These are phyloP conservation scores for Drymonia ruficornis DNA, from an alignment of 2,888 invertebrate genomes.

Conservation along the genomic window DNA sequence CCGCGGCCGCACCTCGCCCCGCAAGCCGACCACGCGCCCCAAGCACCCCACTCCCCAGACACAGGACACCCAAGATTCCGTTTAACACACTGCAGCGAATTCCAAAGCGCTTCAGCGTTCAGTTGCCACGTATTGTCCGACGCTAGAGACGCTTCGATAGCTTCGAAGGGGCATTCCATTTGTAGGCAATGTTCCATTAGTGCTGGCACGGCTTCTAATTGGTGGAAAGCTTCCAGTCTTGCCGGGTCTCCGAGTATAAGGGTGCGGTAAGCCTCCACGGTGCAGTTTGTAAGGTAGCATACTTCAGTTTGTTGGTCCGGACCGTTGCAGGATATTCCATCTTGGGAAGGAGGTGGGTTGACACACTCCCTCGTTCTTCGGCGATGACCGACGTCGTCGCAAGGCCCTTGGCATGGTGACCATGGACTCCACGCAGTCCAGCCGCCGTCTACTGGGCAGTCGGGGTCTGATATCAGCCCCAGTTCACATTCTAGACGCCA, in stretches of 20 bases:
- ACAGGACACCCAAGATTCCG: constrained; percentile 79
- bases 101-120: constrained; percentile 72
- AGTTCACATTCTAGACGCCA: constrained; percentile 77
- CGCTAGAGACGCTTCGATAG: constrained; percentile 65
- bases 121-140: constrained; percentile 72
- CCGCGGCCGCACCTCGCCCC: constrained; percentile 73
- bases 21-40: constrained; percentile 72
- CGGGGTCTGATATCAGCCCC: constrained; percentile 62
- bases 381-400: constrained; percentile 73
- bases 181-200: constrained; percentile 73
- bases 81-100: constrained; percentile 79
- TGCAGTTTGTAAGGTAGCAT: constrained; percentile 73
- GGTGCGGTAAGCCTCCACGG: constrained; percentile 64
- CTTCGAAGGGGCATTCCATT: constrained; percentile 72
- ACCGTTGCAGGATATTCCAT: constrained; percentile 73
- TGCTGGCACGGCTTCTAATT: constrained; percentile 68
- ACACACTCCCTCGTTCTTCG: constrained; percentile 66
- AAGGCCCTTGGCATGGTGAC: constrained; percentile 74
- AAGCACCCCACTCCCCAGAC: constrained; percentile 70
- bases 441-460: constrained; percentile 77
- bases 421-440: constrained; percentile 79
- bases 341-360: constrained; percentile 72
- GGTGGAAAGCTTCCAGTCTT: constrained; percentile 62
- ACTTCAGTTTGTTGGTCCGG: constrained; percentile 62
- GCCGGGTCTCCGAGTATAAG: constrained; percentile 60